Percentiles rank a stretch among this genome's conserved stretches.
phyloP scores from a whole-genome alignment of 92 coral and sea anemone species.

The Scolanthus callimorphus region DNA sequence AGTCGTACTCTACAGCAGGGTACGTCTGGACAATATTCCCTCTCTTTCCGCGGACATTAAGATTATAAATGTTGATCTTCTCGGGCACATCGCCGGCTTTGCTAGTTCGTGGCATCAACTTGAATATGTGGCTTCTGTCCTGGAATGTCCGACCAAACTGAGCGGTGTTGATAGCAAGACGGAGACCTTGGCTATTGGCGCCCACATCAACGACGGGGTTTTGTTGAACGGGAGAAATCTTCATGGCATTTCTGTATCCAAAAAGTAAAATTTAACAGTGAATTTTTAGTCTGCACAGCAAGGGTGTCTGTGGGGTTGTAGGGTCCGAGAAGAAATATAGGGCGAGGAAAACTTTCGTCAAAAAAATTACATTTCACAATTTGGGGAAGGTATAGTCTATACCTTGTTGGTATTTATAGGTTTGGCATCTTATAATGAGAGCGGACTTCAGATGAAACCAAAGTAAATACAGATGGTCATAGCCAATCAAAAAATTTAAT shows the following conservation, averaged over 20 bases:
- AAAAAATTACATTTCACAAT: no score
- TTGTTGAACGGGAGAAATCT: slow-evolving; percentile 73
- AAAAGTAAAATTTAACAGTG: no score
- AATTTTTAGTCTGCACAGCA: no score
- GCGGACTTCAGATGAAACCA: no score
- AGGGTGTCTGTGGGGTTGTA: no score
- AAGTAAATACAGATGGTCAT: no score
- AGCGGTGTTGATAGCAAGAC: slow-evolving; percentile 94
- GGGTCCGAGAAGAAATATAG: no score
- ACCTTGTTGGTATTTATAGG: no score
- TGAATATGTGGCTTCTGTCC: slow-evolving; percentile 85
- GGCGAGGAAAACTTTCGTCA: no score
- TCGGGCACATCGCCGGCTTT: slow-evolving; percentile 25
- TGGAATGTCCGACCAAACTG: slow-evolving; percentile 98
- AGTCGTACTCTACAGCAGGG: slow-evolving; percentile 98
- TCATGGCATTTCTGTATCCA: slow-evolving; percentile 35
- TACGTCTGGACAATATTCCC: slow-evolving; percentile 91
- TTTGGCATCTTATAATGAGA: no score
- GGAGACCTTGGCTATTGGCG: slow-evolving; percentile 62
- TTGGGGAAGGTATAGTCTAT: no score
- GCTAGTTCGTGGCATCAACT: slow-evolving; percentile 50
- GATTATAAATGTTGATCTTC: slow-evolving; percentile 58
- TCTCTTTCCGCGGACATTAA: slow-evolving; percentile 95
- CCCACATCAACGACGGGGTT: slow-evolving; percentile 90
- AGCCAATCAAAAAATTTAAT: no score